Percentiles rank a stretch among this genome's conserved stretches.
These are phyloP conservation scores for Cheilinus undulatus DNA, from an alignment of 2,113 vertebrate genomes.

Conservation along the genomic window DNA sequence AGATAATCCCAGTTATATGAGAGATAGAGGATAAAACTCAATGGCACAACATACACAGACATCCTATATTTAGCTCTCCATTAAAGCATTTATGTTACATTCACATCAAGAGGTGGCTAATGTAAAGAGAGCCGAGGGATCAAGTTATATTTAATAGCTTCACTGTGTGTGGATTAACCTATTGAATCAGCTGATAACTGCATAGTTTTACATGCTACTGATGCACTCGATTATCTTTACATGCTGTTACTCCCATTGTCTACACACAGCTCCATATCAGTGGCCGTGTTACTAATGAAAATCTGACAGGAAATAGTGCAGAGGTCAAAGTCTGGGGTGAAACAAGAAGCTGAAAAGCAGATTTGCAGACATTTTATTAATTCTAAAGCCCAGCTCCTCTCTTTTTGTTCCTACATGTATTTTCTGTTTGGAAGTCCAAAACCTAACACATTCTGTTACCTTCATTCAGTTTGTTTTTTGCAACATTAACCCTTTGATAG, in stretches of 20 bases:
- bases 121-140: neutral
- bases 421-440: neutral
- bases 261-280: constrained; percentile 59
- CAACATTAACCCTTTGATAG: neutral
- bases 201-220: constrained; percentile 21
- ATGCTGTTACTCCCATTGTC: constrained; percentile 43
- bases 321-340: constrained; percentile 78
- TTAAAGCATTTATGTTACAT: neutral
- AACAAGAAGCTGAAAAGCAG: constrained; percentile 34
- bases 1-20: constrained; percentile 9
- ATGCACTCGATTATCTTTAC: constrained; percentile 31
- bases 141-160: constrained; percentile 2
- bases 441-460: neutral
- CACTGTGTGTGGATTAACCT: constrained; percentile 8
- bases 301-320: constrained; percentile 57
- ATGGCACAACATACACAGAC: neutral
- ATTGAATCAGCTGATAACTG: constrained; percentile 24
- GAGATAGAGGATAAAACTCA: constrained; percentile 2
- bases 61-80: neutral
- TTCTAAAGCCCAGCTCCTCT: neutral
- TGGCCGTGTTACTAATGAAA: constrained; percentile 45
- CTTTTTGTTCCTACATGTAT: neutral
- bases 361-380: neutral
- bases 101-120: neutral
- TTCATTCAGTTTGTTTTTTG: neutral